Evolutionary conservation across 2,113 vertebrate genomes (phyloP), one percentile per base, ranked within the genome.

Genomic region (Salminus brasiliensis): DNA sequence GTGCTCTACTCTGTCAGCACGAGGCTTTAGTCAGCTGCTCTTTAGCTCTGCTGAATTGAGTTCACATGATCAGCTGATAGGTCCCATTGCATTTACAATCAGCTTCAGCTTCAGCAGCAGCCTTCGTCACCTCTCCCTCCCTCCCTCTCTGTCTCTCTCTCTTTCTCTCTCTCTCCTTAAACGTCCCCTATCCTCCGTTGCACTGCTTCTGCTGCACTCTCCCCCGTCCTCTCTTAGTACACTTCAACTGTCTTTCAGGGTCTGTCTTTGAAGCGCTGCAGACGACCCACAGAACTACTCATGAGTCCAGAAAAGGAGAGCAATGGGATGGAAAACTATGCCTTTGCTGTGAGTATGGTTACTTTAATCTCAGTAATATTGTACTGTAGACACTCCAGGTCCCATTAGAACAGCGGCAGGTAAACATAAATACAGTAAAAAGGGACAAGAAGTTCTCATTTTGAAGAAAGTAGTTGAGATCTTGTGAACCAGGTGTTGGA

Each of bases 281-380:
- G 10, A 78, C 53, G 30, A 43, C 8, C 75, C 63, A 66, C 34
- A 63, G 72, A 63, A 72, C 67, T 74, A 72, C 67, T 74, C 59
- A 94, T 94, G 93, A 84, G 87, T 87, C 84, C 86, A 32, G 89
- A 90, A 67, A 92, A 91, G 78, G 81, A 90, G 4, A 88, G 79
- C 29, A 89, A 90, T 23, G 89, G 87, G 11, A 84, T 88, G 30
- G 87, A 92, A 66, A 91, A 85, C 82, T 91, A 87, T 63, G 81
- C 86, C 1, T 94, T 93, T 88, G 63, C 86, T 52, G 93, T 94
- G 74, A 94, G 93, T 94, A 77, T 63, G 18, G 11, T n/a, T 21
- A 25, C 49, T 49, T 23, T 55, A 1, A 10, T 15, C 13, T 23
- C 25, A 25, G 4, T 4, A 1, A n/a, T 2, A 18, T n/a, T n/a